These are phyloP conservation scores for Copidosoma floridanum DNA, from an alignment of 1,140 invertebrate genomes.

Conservation along the genomic window DNA sequence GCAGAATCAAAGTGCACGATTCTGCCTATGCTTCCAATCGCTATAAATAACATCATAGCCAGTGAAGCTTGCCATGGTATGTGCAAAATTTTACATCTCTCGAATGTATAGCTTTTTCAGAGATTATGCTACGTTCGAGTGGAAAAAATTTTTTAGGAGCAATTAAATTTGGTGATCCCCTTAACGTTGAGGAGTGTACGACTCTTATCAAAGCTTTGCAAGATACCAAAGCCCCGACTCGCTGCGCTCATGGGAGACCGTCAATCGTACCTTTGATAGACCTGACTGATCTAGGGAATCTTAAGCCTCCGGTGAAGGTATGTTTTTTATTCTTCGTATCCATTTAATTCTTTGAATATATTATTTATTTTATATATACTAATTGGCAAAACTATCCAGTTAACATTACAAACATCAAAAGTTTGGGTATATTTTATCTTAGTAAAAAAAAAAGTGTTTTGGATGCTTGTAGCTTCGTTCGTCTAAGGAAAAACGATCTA, in stretches of 20 bases:
- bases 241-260: conserved; percentile 53
- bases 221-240: conserved; percentile 45
- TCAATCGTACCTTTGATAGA: conserved; percentile 50
- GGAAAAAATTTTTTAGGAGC: conserved; percentile 39
- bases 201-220: conserved; percentile 40
- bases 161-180: conserved; percentile 51
- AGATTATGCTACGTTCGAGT: background rate
- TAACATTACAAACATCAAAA: background rate
- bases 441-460: too few species aligned
- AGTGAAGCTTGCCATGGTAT: conserved; percentile 53
- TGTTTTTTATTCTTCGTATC: background rate
- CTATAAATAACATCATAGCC: conserved; percentile 49
- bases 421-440: too few species aligned
- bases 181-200: conserved; percentile 43
- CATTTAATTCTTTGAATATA: conserved; percentile 2
- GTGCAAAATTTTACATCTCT: background rate
- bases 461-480: too few species aligned
- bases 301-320: conserved; percentile 8
- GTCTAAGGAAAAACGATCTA: too few species aligned
- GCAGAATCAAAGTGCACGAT: conserved; percentile 22
- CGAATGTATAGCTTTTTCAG: background rate
- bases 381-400: background rate
- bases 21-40: conserved; percentile 38
- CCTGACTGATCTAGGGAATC: conserved; percentile 35
- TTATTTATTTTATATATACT: background rate